These are phyloP conservation scores for Oriolus oriolus DNA, from an alignment of 2,113 vertebrate species.

Conservation along the genomic window DNA sequence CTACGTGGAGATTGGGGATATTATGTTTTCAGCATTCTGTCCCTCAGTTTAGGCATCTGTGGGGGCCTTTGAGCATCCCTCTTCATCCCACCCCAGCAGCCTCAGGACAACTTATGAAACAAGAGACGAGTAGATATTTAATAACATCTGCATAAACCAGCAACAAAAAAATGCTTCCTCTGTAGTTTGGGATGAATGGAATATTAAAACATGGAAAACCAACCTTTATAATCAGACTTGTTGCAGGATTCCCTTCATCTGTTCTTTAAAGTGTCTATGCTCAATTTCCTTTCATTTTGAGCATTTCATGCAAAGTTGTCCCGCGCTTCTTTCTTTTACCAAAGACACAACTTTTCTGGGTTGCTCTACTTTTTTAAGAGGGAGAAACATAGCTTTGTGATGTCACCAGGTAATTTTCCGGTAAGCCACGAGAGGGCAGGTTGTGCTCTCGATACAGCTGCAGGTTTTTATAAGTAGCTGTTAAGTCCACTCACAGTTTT, in stretches of 20 bases:
- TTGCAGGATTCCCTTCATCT: not conserved
- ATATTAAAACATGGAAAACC: not conserved
- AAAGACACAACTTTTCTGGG: not conserved
- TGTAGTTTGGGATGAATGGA: not conserved
- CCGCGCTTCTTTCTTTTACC: not conserved
- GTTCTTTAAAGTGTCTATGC: not conserved
- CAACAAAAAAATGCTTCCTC: not conserved
- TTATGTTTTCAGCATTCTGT: not conserved
- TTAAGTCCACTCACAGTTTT: not conserved
- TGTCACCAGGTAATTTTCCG: constrained; percentile 18
- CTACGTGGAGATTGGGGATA: not conserved
- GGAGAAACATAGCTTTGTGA: not conserved
- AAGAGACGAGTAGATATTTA: not conserved
- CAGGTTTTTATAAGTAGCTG: not conserved
- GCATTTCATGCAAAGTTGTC: not conserved
- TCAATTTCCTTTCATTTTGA: not conserved
- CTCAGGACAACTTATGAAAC: not conserved
- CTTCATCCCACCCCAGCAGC: not conserved
- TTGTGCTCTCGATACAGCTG: not conserved
- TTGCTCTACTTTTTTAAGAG: not conserved
- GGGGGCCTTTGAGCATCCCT: not conserved
- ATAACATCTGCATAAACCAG: not conserved
- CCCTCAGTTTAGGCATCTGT: not conserved
- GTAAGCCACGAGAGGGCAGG: constrained; percentile 67
- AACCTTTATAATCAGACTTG: not conserved